These are phyloP conservation scores for Channa argus DNA, from an alignment of 2,113 vertebrate genomes.

Conservation along the genomic window DNA sequence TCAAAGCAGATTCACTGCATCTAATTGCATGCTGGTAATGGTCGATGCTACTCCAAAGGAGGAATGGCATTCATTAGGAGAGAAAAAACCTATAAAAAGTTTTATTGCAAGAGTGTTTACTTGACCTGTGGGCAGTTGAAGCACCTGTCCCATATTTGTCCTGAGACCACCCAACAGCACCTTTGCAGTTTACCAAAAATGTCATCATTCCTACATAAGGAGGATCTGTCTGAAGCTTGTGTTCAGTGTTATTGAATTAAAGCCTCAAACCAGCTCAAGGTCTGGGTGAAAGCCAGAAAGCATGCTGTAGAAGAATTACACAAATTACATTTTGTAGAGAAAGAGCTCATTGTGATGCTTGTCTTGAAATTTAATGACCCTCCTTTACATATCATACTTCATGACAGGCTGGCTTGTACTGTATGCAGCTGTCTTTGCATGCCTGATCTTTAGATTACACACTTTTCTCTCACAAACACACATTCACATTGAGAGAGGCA, in stretches of 20 bases:
- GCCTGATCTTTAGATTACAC: constrained; percentile 48
- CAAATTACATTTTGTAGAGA: constrained; percentile 23
- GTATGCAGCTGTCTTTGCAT: constrained; percentile 43
- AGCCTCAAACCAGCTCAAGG: background rate
- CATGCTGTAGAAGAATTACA: background rate
- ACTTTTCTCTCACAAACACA: background rate
- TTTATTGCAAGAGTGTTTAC: constrained; percentile 34
- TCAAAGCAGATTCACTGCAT: background rate
- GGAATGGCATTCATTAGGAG: constrained; percentile 7
- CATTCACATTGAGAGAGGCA: constrained; percentile 27
- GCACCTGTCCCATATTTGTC: constrained; percentile 14
- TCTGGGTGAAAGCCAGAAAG: constrained; percentile 4
- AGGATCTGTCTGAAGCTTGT: background rate
- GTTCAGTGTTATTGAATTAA: background rate
- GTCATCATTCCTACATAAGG: background rate
- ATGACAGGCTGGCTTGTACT: constrained; percentile 19
- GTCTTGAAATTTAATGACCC: constrained; percentile 30
- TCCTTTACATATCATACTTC: constrained; percentile 56
- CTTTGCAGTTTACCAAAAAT: background rate
- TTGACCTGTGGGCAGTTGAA: constrained; percentile 33
- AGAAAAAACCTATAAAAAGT: constrained; percentile 13
- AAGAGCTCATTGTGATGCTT: constrained; percentile 24
- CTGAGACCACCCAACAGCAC: constrained; percentile 4
- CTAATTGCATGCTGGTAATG: background rate
- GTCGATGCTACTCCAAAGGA: background rate